These are phyloP conservation scores for Conchocele bisecta DNA, from an alignment of 2,888 invertebrate genomes.

Conservation along the genomic window DNA sequence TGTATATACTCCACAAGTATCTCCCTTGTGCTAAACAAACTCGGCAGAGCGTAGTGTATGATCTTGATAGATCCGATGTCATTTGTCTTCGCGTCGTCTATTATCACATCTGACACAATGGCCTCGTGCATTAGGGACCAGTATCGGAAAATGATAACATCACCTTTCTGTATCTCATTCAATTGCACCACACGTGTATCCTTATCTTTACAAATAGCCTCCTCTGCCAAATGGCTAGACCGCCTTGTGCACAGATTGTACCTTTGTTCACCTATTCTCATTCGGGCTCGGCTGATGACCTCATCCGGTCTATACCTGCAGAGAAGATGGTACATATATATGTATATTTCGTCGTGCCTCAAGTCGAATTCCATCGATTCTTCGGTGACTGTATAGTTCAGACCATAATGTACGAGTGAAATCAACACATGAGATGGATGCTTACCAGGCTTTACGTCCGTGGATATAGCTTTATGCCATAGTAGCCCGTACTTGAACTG, in stretches of 20 bases:
- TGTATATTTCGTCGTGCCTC: constrained; percentile 24
- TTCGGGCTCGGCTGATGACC: constrained; percentile 21
- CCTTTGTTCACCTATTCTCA: constrained; percentile 12
- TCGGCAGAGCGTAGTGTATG: constrained; percentile 27
- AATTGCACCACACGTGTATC: constrained; percentile 4
- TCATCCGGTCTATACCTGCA: constrained; percentile 9
- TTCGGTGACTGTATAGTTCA: constrained; percentile 11
- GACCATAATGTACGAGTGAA: constrained; percentile 25
- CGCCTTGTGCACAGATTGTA: constrained; percentile 5
- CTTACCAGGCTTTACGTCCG: constrained; percentile 6
- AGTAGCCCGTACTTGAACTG: constrained; percentile 4
- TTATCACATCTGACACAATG: constrained; percentile 11
- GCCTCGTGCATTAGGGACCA: constrained; percentile 29
- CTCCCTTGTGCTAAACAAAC: constrained; percentile 9
- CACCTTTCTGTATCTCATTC: constrained; percentile 18
- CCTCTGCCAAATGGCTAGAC: constrained; percentile 22
- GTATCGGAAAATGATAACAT: constrained; percentile 26
- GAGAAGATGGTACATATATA: constrained; percentile 20
- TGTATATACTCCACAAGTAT: constrained; percentile 16
- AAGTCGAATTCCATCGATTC: constrained; percentile 33
- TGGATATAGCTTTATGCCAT: constrained; percentile 27
- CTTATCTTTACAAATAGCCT: constrained; percentile 13
- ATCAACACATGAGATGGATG: constrained; percentile 1
- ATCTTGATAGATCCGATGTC: constrained; percentile 3
- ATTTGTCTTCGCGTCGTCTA: neutral